Evolutionary conservation across 2,113 vertebrate species (phyloP).

Genomic region (Brachyhypopomus occidentalis): DNA sequence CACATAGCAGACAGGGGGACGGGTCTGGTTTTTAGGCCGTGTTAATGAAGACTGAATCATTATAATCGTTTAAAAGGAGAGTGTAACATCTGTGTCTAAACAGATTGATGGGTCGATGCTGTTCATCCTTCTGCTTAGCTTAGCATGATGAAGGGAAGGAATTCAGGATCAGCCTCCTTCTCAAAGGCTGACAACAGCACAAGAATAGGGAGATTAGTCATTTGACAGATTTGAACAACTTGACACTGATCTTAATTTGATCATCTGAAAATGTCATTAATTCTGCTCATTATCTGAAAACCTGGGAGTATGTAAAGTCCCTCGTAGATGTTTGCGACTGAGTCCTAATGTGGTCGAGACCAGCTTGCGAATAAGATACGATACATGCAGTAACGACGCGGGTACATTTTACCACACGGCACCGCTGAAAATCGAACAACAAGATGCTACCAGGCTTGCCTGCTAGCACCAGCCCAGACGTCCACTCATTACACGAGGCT

Average conservation of each 20-base stretch:
- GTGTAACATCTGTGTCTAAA: background rate
- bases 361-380: background rate
- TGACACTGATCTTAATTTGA: background rate
- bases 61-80: background rate
- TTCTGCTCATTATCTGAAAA: background rate
- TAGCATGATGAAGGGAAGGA: background rate
- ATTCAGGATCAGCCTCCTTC: background rate
- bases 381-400: background rate
- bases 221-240: background rate
- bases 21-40: background rate
- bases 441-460: background rate
- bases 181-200: background rate
- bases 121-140: background rate
- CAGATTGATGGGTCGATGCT: conserved; percentile 3
- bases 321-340: background rate
- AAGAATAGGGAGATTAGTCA: background rate
- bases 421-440: background rate
- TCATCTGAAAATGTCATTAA: background rate
- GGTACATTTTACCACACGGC: background rate
- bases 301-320: background rate
- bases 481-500: background rate
- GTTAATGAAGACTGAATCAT: conserved; percentile 5
- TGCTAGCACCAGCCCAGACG: background rate
- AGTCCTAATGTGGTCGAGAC: background rate
- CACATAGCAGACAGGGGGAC: background rate